Percentiles rank a stretch among this genome's conserved stretches.
phyloP scores from a whole-genome alignment of 2,888 invertebrate genomes.

The Lasioglossum malachurum region DNA sequence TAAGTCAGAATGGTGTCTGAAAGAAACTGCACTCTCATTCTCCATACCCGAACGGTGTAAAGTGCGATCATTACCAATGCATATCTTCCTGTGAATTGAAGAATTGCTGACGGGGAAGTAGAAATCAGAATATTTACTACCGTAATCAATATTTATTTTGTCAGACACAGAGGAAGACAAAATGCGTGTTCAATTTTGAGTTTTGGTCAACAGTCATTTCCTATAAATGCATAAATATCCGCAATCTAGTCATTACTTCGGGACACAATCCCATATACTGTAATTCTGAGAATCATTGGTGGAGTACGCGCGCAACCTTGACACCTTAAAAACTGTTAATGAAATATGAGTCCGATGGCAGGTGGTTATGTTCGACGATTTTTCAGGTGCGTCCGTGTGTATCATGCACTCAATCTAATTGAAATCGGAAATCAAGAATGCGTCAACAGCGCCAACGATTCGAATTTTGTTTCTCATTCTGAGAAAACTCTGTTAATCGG shows the following conservation, averaged over 20 bases:
- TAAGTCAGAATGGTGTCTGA: neutral
- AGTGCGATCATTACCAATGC: neutral
- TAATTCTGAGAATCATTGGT: constrained; percentile 14
- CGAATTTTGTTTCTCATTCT: neutral
- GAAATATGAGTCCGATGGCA: constrained; percentile 46
- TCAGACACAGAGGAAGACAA: too few relatives aligned
- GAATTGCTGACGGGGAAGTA: neutral
- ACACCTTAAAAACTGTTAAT: constrained; percentile 45
- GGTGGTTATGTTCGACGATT: constrained; percentile 56
- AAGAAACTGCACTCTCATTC: neutral
- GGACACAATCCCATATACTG: neutral
- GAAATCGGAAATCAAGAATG: constrained; percentile 52
- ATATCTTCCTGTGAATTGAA: neutral
- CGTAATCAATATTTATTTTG: neutral
- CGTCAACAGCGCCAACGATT: neutral
- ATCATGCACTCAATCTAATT: constrained; percentile 68
- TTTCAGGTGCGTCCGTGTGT: constrained; percentile 46
- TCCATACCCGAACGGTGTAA: neutral
- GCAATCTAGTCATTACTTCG: neutral
- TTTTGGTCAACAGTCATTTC: neutral
- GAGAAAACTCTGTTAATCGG: neutral
- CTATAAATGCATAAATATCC: neutral
- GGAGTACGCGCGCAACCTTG: constrained; percentile 49
- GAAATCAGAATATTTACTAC: neutral
- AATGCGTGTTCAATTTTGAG: neutral